A percentile compares a stretch with the other conserved stretches of the same genome.
phyloP scores from a whole-genome alignment of 1,140 invertebrate species.

The Oncopodura yosiiana region DNA sequence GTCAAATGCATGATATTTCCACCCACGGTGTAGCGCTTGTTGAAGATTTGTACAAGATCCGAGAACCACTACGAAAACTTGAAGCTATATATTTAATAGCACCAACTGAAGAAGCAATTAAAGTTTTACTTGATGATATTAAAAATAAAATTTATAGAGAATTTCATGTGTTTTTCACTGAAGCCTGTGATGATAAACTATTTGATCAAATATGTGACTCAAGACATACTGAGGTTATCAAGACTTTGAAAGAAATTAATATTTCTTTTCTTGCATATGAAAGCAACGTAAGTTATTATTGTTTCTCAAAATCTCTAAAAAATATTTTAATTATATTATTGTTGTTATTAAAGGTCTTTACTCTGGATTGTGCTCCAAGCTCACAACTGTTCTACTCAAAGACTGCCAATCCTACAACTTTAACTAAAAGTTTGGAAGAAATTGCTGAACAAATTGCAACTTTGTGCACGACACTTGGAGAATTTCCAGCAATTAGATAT shows the following conservation, averaged over 20 bases:
- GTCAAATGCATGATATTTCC: conserved; percentile 29
- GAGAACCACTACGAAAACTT: conserved; percentile 26
- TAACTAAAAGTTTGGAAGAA: conserved; percentile 3
- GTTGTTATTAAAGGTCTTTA: conserved; percentile 3
- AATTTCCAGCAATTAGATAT: conserved; percentile 95
- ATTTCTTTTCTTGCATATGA: conserved; percentile 99
- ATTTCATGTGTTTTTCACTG: conserved; percentile 24
- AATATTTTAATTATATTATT: conserved; percentile 35
- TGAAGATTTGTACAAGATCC: conserved; percentile 25
- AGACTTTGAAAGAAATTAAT: conserved; percentile 99
- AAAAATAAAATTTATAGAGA: conserved; percentile 15
- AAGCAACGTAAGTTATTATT: conserved; percentile 75
- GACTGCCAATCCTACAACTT: background rate
- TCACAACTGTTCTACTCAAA: background rate
- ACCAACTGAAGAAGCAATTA: conserved; percentile 17
- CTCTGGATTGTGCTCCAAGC: background rate
- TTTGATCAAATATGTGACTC: conserved; percentile 97
- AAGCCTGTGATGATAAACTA: conserved; percentile 69
- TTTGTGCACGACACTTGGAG: conserved; percentile 93
- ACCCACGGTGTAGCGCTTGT: conserved; percentile 28
- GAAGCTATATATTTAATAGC: conserved; percentile 31
- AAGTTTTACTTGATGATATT: conserved; percentile 20
- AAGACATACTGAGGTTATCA: conserved; percentile 84
- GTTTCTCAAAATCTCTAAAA: background rate
- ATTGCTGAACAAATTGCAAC: conserved; percentile 96